phyloP scores from a whole-genome alignment of 2,113 vertebrate species.

The Alouatta palliata region DNA sequence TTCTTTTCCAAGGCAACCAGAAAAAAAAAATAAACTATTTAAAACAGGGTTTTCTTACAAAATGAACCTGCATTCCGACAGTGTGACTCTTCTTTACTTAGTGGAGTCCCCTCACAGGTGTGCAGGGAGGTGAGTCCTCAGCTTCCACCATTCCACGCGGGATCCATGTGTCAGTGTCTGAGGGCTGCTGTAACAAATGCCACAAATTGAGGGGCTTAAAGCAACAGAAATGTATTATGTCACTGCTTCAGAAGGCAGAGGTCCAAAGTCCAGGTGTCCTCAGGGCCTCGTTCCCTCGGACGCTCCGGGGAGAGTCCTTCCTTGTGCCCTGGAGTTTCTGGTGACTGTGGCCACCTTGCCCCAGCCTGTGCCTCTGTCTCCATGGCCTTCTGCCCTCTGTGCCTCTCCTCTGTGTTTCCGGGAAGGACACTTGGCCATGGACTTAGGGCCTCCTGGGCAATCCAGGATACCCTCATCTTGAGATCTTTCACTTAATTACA shows the following conservation, averaged over 20 bases:
- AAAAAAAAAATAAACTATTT: neutral
- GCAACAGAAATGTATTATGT: fast-evolving
- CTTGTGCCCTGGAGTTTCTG: too few species aligned
- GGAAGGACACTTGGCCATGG: neutral
- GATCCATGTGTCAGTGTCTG: fast-evolving
- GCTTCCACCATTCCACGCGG: fast-evolving
- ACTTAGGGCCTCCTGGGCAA: neutral
- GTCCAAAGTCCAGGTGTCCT: too few species aligned
- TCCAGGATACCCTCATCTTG: neutral
- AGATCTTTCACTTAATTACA: too few species aligned
- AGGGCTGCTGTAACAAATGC: fast-evolving
- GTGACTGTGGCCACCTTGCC: fast-evolving
- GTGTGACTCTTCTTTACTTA: fast-evolving
- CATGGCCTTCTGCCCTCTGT: too few species aligned
- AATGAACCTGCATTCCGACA: fast-evolving
- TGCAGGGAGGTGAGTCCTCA: neutral
- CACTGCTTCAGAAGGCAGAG: neutral
- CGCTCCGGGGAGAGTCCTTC: fast-evolving
- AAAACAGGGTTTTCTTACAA: neutral
- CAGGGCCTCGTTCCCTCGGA: fast-evolving
- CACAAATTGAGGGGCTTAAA: neutral
- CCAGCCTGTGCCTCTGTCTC: neutral
- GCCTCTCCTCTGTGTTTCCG: neutral
- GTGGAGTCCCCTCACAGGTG: fast-evolving
- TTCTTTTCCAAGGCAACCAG: neutral